These are phyloP conservation scores for Urocolius indicus DNA, from an alignment of 2,113 vertebrate species.

Conservation along the genomic window DNA sequence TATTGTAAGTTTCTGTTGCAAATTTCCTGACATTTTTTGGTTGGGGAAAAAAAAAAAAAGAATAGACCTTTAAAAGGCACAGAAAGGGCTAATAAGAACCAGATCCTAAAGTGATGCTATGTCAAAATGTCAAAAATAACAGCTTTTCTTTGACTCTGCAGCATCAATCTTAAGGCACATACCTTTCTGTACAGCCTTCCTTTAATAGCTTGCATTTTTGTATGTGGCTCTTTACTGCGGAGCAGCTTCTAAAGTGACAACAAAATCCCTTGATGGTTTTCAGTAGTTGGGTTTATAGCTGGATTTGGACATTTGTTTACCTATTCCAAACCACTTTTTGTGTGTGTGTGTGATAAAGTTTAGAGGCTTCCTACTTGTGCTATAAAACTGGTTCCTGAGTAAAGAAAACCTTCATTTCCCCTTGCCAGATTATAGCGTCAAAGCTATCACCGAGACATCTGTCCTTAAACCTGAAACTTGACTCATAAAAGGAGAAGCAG, in stretches of 20 bases:
- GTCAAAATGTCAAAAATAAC: slow-evolving; percentile 79
- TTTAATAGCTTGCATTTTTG: slow-evolving; percentile 6
- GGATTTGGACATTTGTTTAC: slow-evolving; percentile 31
- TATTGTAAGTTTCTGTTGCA: slow-evolving; percentile 79
- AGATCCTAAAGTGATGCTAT: slow-evolving; percentile 72
- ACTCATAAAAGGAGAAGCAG: not conserved
- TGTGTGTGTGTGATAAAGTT: slow-evolving; percentile 18
- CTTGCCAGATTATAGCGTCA: not conserved
- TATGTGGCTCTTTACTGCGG: slow-evolving; percentile 3
- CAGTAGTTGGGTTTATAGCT: slow-evolving; percentile 39
- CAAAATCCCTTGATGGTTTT: slow-evolving; percentile 50
- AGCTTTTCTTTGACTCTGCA: slow-evolving; percentile 66
- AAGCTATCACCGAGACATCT: not conserved
- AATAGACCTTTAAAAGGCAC: slow-evolving; percentile 68
- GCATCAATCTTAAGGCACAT: slow-evolving; percentile 61
- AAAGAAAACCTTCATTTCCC: slow-evolving; percentile 53
- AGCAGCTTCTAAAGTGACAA: slow-evolving; percentile 41
- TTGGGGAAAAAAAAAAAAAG: not conserved
- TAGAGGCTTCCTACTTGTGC: slow-evolving; percentile 29
- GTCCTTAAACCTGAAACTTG: not conserved
- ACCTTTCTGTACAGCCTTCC: slow-evolving; percentile 19
- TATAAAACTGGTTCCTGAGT: slow-evolving; percentile 32
- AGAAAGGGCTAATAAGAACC: slow-evolving; percentile 77
- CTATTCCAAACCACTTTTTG: slow-evolving; percentile 14
- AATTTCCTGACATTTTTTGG: slow-evolving; percentile 79